Evolutionary conservation across 2,797 vertebrate genomes (phyloP), one percentile per base, ranked within the genome.

Genomic region (Anableps anableps): DNA sequence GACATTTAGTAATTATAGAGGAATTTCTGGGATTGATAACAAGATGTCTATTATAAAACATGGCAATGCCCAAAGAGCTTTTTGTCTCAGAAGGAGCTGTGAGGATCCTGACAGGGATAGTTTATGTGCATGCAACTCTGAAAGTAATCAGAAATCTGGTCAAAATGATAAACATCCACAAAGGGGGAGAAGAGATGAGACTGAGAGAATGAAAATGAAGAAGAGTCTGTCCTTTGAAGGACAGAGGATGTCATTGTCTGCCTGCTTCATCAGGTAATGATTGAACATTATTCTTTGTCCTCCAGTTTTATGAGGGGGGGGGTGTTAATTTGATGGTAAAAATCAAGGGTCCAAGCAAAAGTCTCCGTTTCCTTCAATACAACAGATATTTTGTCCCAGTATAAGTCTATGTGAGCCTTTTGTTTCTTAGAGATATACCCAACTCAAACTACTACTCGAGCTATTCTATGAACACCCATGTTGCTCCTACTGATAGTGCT

Each of bases 251-350:
- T 95, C 82, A 81, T 76, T 0, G 87, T 95, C 70, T 93, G 85
- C 80, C 73, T 95, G 72, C 94, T 94, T 86, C 90, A 95, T 88
- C 83, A 92, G 93, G 94, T 95, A 91, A 70, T 72, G 34, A 51
- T 66, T 17, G 36, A 8, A 2, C n/a, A 0, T 53, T 29, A 0
- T 53, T 29, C 43, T 73, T 72, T 11, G 36, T 72, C 41, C 51
- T 53, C 51, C 23, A 53, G 51, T 53, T 53, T 53, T 48, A 53
- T 23, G 50, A 51, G 50, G 19, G 6, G 21, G 50, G 23, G 7
- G 50, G 19, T 51, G 50, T 72, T 38, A 29, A 38, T 31, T 17
- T 36, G 60, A 64, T 5, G 5, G 4, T 17, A 62, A 16, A 62
- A 31, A 34, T n/a, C 3, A 66, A 38, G 19, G 23, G 5, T 53